Percentiles rank a stretch among this genome's conserved stretches.
Conservation (phyloP, 1,140 invertebrate species). For the Danaus melanippus region DNA sequence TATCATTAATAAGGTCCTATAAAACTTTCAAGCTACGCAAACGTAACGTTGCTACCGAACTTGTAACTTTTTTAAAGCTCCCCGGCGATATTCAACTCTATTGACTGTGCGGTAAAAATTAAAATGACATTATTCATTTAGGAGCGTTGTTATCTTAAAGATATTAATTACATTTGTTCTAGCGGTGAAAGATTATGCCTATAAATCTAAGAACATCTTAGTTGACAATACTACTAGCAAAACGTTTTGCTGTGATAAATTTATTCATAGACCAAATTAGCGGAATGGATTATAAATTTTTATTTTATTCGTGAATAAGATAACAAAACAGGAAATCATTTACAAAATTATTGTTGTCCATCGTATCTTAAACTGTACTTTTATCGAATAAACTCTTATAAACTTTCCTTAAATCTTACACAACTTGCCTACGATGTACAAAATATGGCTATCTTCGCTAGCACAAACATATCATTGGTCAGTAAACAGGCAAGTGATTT, state of each 20-base stretch:
- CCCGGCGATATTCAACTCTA: slow-evolving; percentile 11
- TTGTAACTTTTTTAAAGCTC: slow-evolving; percentile 7
- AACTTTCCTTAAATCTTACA: too few relatives aligned
- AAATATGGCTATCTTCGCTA: too few relatives aligned
- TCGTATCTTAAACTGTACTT: too few relatives aligned
- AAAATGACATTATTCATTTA: not conserved
- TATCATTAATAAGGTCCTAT: slow-evolving; percentile 1
- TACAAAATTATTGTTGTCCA: too few relatives aligned
- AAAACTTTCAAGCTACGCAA: slow-evolving; percentile 7
- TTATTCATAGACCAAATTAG: not conserved
- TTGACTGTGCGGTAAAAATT: slow-evolving; percentile 2
- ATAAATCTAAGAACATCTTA: slow-evolving; percentile 27
- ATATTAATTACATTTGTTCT: slow-evolving; percentile 30
- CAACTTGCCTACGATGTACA: too few relatives aligned
- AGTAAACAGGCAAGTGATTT: too few relatives aligned
- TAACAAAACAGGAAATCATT: too few relatives aligned
- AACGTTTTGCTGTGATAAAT: slow-evolving; percentile 18
- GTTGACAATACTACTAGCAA: slow-evolving; percentile 25
- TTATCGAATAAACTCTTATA: too few relatives aligned
- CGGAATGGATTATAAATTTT: too few relatives aligned
- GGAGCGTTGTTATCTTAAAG: slow-evolving; percentile 7
- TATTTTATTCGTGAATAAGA: too few relatives aligned
- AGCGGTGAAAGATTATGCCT: slow-evolving; percentile 25
- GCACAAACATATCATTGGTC: too few relatives aligned
- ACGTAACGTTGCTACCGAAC: slow-evolving; percentile 5